phyloP scores from a whole-genome alignment of 2,797 vertebrate species.

The Triplophysa yarkandensis region DNA sequence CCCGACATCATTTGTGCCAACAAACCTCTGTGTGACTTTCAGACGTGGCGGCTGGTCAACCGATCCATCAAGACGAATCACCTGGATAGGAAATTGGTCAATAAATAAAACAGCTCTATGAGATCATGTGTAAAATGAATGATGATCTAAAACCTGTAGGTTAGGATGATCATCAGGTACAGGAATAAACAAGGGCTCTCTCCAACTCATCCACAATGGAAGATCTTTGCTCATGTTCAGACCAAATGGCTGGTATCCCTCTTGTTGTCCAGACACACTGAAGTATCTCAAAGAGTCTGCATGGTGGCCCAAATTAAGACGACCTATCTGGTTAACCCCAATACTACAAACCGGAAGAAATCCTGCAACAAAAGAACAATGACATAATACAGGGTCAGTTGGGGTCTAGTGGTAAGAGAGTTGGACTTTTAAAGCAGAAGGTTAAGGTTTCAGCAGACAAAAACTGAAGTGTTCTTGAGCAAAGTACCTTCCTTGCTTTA shows the following conservation, averaged over 20 bases:
- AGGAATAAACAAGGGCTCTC: conserved; percentile 85
- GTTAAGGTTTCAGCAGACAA: too few relatives aligned
- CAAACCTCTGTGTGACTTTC: conserved; percentile 86
- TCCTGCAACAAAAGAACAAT: conserved; percentile 68
- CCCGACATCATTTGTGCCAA: conserved; percentile 79
- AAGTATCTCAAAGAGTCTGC: conserved; percentile 86
- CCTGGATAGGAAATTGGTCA: conserved; percentile 64
- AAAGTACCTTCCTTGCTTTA: too few relatives aligned
- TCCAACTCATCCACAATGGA: conserved; percentile 91
- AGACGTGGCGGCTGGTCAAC: conserved; percentile 83
- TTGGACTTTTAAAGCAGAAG: too few relatives aligned
- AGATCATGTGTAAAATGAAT: not conserved
- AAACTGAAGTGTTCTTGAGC: too few relatives aligned
- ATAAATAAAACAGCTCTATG: not conserved
- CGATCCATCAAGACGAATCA: conserved; percentile 83
- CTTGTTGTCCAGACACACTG: conserved; percentile 87
- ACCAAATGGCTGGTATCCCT: conserved; percentile 93
- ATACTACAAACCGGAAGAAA: conserved; percentile 88
- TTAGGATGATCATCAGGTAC: conserved; percentile 81
- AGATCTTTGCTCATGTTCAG: conserved; percentile 87
- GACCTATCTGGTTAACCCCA: conserved; percentile 87
- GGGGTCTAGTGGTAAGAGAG: too few relatives aligned
- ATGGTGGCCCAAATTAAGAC: conserved; percentile 88
- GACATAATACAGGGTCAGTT: not conserved
- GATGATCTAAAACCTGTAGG: conserved; percentile 77